Percentiles rank a stretch among this genome's conserved stretches.
These are phyloP conservation scores for Pemphredon lugubris DNA, from an alignment of 2,888 invertebrate species.

Conservation along the genomic window DNA sequence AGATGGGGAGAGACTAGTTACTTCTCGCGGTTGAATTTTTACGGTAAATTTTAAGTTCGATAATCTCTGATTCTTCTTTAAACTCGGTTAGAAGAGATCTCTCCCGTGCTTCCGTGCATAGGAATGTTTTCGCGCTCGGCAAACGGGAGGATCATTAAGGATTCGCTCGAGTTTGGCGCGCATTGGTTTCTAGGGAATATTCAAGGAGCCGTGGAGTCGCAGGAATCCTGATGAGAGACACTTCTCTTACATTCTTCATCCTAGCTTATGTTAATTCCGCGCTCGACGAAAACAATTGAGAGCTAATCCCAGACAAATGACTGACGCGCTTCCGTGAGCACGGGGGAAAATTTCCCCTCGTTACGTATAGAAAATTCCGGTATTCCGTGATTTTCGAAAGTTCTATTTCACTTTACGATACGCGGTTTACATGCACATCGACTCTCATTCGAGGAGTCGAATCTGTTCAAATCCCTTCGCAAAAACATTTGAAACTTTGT, in stretches of 20 bases:
- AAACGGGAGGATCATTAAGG: slow-evolving; percentile 65
- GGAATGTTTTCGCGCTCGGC: slow-evolving; percentile 52
- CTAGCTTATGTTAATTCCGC: slow-evolving; percentile 80
- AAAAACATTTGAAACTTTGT: too few relatives aligned
- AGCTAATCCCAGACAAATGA: slow-evolving; percentile 81
- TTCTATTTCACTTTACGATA: background rate
- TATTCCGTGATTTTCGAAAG: slow-evolving; percentile 52
- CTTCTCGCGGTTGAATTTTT: background rate
- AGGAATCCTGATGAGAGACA: slow-evolving; percentile 66
- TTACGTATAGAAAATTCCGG: slow-evolving; percentile 46
- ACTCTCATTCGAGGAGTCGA: slow-evolving; percentile 1
- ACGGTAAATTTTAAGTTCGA: background rate
- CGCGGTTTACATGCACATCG: background rate
- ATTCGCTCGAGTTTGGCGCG: slow-evolving; percentile 63
- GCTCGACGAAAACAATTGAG: slow-evolving; percentile 78
- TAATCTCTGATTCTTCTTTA: background rate
- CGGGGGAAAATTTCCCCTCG: slow-evolving; percentile 19
- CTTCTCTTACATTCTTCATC: slow-evolving; percentile 79
- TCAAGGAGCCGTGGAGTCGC: slow-evolving; percentile 65
- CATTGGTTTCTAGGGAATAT: slow-evolving; percentile 69
- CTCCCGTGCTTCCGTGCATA: slow-evolving; percentile 35
- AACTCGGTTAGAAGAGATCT: background rate
- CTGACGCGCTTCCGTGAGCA: slow-evolving; percentile 70
- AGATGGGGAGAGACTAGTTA: background rate
- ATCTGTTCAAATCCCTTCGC: too few relatives aligned